Conservation (phyloP, 2,113 vertebrate genomes). For the Nerophis lumbriciformis region DNA sequence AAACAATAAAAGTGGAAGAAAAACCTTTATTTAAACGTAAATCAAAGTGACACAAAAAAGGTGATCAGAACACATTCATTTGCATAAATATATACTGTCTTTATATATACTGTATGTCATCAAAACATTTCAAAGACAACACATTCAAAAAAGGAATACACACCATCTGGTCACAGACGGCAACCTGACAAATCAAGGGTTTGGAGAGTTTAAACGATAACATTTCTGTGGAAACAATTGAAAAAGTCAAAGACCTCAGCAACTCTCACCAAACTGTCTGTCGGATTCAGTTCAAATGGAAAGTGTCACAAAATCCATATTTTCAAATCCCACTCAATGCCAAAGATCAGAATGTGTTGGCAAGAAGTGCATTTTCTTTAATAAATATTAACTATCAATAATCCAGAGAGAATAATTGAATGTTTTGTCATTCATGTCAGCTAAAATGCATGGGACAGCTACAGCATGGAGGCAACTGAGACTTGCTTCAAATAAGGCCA, state of each 20-base stretch:
- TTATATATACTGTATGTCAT: conserved; percentile 36
- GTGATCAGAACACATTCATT: conserved; percentile 53
- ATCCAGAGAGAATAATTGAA: not conserved
- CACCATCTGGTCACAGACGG: conserved; percentile 54
- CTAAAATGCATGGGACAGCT: not conserved
- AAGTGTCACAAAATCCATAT: not conserved
- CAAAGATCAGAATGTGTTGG: not conserved
- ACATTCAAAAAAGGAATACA: conserved; percentile 53
- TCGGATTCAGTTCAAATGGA: not conserved
- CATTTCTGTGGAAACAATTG: not conserved
- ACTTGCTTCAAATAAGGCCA: conserved; percentile 45
- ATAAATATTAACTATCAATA: not conserved
- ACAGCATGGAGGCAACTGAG: not conserved
- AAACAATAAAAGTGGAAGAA: conserved; percentile 34
- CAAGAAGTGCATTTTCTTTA: not conserved
- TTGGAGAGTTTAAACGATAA: conserved; percentile 32
- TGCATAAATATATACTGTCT: conserved; percentile 64
- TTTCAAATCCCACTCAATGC: not conserved
- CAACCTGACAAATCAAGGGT: conserved; percentile 38
- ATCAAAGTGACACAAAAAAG: conserved; percentile 44
- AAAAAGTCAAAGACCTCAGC: not conserved
- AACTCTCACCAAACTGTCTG: not conserved
- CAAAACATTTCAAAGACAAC: conserved; percentile 57
- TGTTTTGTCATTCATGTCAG: not conserved
- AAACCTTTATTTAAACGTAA: conserved; percentile 65